These are phyloP conservation scores for Myrmecophaga tridactyla DNA, from an alignment of 2,113 vertebrate species.

Conservation along the genomic window DNA sequence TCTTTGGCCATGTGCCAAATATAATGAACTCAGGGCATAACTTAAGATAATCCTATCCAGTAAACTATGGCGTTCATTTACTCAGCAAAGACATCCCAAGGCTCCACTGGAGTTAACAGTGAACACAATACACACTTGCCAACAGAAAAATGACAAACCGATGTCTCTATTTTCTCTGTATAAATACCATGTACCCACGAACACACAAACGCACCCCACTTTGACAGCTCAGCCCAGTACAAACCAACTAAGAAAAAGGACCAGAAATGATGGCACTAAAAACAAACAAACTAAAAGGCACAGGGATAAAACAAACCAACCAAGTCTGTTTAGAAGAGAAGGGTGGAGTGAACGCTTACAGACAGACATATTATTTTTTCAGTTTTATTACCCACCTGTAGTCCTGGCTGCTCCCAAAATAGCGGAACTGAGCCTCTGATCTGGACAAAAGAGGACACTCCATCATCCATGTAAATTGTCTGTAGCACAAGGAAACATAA, in stretches of 20 bases:
- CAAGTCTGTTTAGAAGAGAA: accelerated
- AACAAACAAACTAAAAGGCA: no score
- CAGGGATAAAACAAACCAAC: background rate
- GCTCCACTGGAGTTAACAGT: accelerated
- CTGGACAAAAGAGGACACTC: slow-evolving; percentile 87
- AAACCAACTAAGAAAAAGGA: accelerated
- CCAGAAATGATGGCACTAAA: background rate
- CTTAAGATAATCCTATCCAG: no score
- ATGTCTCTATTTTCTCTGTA: background rate
- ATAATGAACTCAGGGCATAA: accelerated
- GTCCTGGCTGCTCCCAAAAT: slow-evolving; percentile 86
- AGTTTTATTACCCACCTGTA: slow-evolving; percentile 81
- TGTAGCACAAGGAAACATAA: slow-evolving; percentile 69
- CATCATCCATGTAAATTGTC: slow-evolving; percentile 88
- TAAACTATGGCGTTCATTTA: accelerated
- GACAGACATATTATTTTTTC: background rate
- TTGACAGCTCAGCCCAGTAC: background rate
- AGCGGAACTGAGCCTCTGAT: slow-evolving; percentile 87
- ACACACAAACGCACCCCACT: background rate
- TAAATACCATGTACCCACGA: background rate
- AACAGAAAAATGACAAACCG: no score
- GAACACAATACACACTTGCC: background rate
- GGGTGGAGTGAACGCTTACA: accelerated
- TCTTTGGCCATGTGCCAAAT: background rate
- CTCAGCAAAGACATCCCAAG: background rate